Base-by-base conservation (phyloP, 2,113 vertebrate species). In the Nymphicus hollandicus region DNA sequence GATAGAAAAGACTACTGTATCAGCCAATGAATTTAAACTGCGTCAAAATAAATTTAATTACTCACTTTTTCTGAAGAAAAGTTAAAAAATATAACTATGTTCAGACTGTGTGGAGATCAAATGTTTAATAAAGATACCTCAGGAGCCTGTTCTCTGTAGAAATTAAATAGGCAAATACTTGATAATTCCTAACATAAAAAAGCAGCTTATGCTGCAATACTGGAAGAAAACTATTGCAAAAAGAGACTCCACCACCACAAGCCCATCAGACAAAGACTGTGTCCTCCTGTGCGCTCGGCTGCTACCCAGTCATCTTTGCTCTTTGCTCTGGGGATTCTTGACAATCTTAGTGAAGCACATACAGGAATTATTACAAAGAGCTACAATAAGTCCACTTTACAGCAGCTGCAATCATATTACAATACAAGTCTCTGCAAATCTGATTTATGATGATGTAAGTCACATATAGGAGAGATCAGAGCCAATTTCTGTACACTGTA, bases 241-340 rank as follows among this genome's bases (percentile, higher is more conserved):
- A 81, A 60, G 20, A 14, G 18, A 9, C 5, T 84, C 29, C 7
- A 77, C 6, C 23, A 53, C 22, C 53, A 35, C 6, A 22, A 76
- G 22, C 6, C 28, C 29, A 53, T 27, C 16, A 44, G 60, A 9
- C 27, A 69, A 47, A 37, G 28, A 8, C 41, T 53, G 9, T 66
- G 46, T 22, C 56, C 1, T 64, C 20, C 0, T 1, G 37, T 43
- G 63, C 28, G 14, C 13, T 80, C 28, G 44, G 39, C 24, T 41
- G 31, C 61, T 53, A 39, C 43, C 31, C 56, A 37, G 28, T 31
- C 14, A 13, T 27, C 27, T 46, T 29, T 35, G 31, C 61, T 52
- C 14, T 20, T 29, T 39, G n/a, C 50, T 43, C 28, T 18, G 8
- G 23, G 23, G 17, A 68, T 39, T 12, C 25, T 28, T 63, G n/a